Conservation (phyloP, 2,888 invertebrate species). For the Leptinotarsa juncta region DNA sequence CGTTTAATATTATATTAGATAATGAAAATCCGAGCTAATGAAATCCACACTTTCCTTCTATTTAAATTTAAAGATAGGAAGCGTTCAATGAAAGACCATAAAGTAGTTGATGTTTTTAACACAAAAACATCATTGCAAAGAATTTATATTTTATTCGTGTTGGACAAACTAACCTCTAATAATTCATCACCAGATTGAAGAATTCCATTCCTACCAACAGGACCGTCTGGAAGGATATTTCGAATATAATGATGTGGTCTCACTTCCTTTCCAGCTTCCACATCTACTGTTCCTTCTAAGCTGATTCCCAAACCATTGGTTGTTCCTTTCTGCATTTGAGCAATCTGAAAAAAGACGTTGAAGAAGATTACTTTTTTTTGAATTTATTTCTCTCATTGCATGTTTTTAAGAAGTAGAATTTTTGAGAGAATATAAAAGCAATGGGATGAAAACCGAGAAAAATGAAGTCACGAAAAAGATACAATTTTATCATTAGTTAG, state of each 20-base stretch:
- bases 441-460: no score
- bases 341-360: conserved; percentile 71
- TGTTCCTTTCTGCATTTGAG: conserved; percentile 84
- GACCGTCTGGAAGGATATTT: conserved; percentile 88
- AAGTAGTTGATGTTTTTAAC: no score
- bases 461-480: no score
- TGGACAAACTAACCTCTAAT: conserved; percentile 70
- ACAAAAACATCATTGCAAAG: neutral
- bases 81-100: no score
- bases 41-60: no score
- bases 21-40: no score
- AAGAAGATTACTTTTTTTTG: neutral
- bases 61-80: no score
- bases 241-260: conserved; percentile 94
- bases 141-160: neutral
- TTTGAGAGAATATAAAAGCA: no score
- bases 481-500: no score
- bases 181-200: conserved; percentile 90
- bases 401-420: no score
- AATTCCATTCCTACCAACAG: conserved; percentile 82
- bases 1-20: no score
- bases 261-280: conserved; percentile 88
- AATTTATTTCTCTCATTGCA: no score
- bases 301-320: conserved; percentile 91
- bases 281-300: conserved; percentile 92